These are phyloP conservation scores for Sylvietta virens DNA, from an alignment of 2,113 vertebrate species.

Conservation along the genomic window DNA sequence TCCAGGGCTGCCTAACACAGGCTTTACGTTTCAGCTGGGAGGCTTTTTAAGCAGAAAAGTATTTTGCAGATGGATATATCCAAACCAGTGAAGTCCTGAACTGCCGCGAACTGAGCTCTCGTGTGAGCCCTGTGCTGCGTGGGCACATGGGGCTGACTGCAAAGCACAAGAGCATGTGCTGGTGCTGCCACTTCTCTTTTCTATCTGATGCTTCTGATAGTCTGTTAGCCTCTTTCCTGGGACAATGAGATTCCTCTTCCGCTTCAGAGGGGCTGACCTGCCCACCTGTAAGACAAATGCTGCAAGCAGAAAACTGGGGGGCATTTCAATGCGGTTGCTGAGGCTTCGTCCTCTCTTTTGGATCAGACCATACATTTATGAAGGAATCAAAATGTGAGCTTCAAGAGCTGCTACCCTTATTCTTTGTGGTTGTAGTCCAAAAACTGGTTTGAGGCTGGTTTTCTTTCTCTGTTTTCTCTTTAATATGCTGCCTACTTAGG, in stretches of 20 bases:
- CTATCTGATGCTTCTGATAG: no score
- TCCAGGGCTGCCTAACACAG: not conserved
- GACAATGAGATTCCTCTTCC: not conserved
- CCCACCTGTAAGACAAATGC: not conserved
- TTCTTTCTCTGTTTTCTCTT: not conserved
- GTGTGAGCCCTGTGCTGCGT: fast-evolving
- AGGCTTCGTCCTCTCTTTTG: not conserved
- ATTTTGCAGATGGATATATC: not conserved
- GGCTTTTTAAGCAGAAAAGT: not conserved
- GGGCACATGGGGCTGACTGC: fast-evolving
- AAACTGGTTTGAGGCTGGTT: not conserved
- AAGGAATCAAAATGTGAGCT: not conserved
- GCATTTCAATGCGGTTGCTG: not conserved
- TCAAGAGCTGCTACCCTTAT: not conserved
- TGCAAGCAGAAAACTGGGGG: not conserved
- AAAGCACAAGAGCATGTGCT: not conserved
- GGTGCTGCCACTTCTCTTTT: not conserved
- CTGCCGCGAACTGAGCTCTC: fast-evolving
- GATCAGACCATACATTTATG: not conserved
- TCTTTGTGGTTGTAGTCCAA: not conserved
- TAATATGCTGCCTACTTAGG: not conserved
- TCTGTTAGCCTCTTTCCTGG: not conserved
- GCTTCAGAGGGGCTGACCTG: not conserved
- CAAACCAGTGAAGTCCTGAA: not conserved
- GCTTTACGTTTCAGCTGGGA: not conserved